Evolutionary conservation across 1,140 invertebrate species (phyloP), one percentile per base, ranked within the genome.

Genomic region (Bemisia tabaci): DNA sequence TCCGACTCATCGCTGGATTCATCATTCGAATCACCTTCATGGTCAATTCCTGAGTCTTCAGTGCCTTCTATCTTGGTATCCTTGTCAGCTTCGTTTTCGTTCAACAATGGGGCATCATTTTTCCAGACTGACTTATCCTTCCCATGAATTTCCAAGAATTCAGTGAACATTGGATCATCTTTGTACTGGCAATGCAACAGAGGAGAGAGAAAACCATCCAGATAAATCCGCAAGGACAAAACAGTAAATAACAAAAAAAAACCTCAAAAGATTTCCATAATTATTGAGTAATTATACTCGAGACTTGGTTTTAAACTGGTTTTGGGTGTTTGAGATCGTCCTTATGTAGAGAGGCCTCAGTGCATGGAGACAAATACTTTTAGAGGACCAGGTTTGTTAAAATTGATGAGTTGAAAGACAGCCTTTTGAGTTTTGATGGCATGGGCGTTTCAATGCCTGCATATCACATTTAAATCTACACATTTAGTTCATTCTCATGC

Each of bases 91-190:
- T 67, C 62, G 1, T 69, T 66, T 64, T 72, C 65, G 61, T 27
- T 21, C 21, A 67, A 65, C 12, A 66, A 60, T 27, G 27, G 62
- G 27, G 26, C 77, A 73, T 90, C 87, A 77, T 92, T 89, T 39
- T 81, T 83, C 88, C 88, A 91, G 9, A 84, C 70, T 64, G 81
- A n/a, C 11, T 39, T 22, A 48, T 73, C 82, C 77, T 83, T 83
- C 39, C 78, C 79, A 77, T 95, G 91, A 61, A 85, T 83, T 79
- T 91, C 83, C 71, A 96, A 78, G 79, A 94, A 97, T 77, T 96
- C 92, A 69, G 83, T 78, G 80, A 97, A 96, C 65, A 91, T 76
- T 25, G 92, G 89, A 83, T 97, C 93, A 81, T 91, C 84, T 79
- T 90, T 89, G 71, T 93, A 85, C 85, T 90, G 74, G n/a, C n/a